Conservation (phyloP, 2,888 invertebrate genomes). For the Dinocampus coccinellae region DNA sequence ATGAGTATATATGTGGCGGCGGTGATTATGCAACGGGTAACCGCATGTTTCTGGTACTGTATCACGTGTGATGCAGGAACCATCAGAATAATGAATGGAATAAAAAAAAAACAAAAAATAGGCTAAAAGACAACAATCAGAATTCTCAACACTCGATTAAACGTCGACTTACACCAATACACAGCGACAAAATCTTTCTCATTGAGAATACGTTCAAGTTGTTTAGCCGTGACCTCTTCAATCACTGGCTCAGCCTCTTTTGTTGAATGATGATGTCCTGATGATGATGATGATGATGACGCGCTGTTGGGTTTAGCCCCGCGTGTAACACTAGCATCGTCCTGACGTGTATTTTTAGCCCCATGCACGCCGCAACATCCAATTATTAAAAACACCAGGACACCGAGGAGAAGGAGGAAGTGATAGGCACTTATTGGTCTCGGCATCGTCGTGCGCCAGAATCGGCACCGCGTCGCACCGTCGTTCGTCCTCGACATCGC, state of each 20-base stretch:
- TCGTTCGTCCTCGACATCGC: constrained; percentile 70
- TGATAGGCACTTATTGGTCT: constrained; percentile 37
- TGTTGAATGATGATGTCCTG: constrained; percentile 43
- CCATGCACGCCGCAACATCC: constrained; percentile 47
- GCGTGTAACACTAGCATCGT: constrained; percentile 49
- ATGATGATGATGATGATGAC: constrained; percentile 35
- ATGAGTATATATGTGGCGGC: not conserved
- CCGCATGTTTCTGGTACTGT: not conserved
- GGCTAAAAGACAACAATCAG: not conserved
- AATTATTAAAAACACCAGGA: constrained; percentile 50
- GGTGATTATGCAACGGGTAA: not conserved
- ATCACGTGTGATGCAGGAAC: not conserved
- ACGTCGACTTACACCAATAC: constrained; percentile 91
- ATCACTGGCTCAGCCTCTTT: constrained; percentile 81
- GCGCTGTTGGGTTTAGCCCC: constrained; percentile 50
- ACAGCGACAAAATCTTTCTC: constrained; percentile 96
- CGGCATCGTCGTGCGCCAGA: constrained; percentile 58
- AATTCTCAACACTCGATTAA: not conserved
- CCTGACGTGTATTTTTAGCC: constrained; percentile 42
- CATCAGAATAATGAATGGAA: not conserved
- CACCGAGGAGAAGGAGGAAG: constrained; percentile 47
- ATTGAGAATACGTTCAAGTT: constrained; percentile 88
- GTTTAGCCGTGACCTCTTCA: constrained; percentile 94
- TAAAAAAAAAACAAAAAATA: not conserved
- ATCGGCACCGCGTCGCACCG: constrained; percentile 67